Percentiles rank a stretch among this genome's conserved stretches.
phyloP scores from a whole-genome alignment of 1,140 invertebrate genomes.

The Drosophila sechellia region DNA sequence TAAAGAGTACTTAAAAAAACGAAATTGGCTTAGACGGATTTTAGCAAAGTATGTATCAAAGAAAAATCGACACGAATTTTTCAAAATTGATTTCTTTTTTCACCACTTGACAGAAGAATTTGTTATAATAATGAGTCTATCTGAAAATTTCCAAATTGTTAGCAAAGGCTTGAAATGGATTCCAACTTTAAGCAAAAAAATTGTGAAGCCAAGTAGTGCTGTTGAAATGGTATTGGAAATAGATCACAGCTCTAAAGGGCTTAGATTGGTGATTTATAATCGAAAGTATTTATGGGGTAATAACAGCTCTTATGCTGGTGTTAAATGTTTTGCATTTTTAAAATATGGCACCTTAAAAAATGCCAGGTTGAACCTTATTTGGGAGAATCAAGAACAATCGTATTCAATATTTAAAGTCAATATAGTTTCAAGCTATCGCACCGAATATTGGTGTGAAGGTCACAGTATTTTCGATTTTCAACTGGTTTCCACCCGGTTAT shows the following conservation, averaged over 20 bases:
- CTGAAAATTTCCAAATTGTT: slow-evolving; percentile 19
- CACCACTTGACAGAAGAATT: slow-evolving; percentile 18
- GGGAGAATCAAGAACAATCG: slow-evolving; percentile 57
- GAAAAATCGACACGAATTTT: slow-evolving; percentile 8
- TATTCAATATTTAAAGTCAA: slow-evolving; percentile 72
- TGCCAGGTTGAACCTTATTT: slow-evolving; percentile 59
- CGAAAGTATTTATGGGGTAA: slow-evolving; percentile 64
- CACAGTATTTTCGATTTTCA: slow-evolving; percentile 66
- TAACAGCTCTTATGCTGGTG: slow-evolving; percentile 47
- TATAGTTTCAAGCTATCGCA: slow-evolving; percentile 72
- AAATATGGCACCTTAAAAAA: slow-evolving; percentile 53
- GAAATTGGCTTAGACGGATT: slow-evolving; percentile 14
- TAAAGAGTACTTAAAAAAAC: slow-evolving; percentile 50
- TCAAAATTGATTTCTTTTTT: slow-evolving; percentile 27
- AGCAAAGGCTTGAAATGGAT: slow-evolving; percentile 13
- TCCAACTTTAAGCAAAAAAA: slow-evolving; percentile 22
- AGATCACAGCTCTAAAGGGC: slow-evolving; percentile 20
- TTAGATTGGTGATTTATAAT: slow-evolving; percentile 72
- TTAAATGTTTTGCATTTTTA: slow-evolving; percentile 80
- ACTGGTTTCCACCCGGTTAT: slow-evolving; percentile 37
- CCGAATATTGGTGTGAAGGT: slow-evolving; percentile 85
- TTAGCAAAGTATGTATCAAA: slow-evolving; percentile 12
- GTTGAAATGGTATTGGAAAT: slow-evolving; percentile 65
- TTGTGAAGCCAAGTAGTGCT: slow-evolving; percentile 8
- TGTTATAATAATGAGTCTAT: slow-evolving; percentile 33